These are phyloP conservation scores for Laspeyria flexula DNA, from an alignment of 2,888 invertebrate species.

Conservation along the genomic window DNA sequence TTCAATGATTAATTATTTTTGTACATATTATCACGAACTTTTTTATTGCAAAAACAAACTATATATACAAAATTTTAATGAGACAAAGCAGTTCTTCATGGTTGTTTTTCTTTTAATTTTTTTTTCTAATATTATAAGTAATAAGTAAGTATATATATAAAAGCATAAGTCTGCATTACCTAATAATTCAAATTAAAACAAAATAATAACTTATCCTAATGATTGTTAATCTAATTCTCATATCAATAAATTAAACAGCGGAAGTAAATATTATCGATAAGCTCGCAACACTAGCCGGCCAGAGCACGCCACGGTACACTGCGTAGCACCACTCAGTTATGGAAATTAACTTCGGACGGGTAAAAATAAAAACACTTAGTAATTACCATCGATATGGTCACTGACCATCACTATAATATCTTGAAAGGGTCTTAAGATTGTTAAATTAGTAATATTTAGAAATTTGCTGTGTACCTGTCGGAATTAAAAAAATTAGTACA, in stretches of 20 bases:
- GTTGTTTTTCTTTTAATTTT: too few relatives aligned
- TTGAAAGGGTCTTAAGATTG: constrained; percentile 59
- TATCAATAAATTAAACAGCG: constrained; percentile 7
- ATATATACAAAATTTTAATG: too few relatives aligned
- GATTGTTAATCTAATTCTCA: too few relatives aligned
- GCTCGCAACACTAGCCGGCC: constrained; percentile 61
- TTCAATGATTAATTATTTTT: too few relatives aligned
- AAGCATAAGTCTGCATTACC: too few relatives aligned
- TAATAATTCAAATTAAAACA: too few relatives aligned
- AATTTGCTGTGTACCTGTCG: constrained; percentile 40
- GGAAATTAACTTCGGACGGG: constrained; percentile 76
- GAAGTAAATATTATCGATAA: constrained; percentile 44
- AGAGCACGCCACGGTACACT: constrained; percentile 73
- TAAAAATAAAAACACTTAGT: constrained; percentile 79
- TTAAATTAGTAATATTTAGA: constrained; percentile 49
- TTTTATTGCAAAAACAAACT: too few relatives aligned
- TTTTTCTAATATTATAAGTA: too few relatives aligned
- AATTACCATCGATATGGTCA: constrained; percentile 76
- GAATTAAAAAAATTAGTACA: not conserved
- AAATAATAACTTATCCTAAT: too few relatives aligned
- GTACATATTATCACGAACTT: too few relatives aligned
- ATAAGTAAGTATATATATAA: too few relatives aligned
- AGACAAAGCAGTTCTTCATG: too few relatives aligned
- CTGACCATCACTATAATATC: constrained; percentile 69
- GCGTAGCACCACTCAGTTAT: constrained; percentile 77